Base-by-base conservation (phyloP, 1,140 invertebrate genomes). In the Camponotus vicinus region DNA sequence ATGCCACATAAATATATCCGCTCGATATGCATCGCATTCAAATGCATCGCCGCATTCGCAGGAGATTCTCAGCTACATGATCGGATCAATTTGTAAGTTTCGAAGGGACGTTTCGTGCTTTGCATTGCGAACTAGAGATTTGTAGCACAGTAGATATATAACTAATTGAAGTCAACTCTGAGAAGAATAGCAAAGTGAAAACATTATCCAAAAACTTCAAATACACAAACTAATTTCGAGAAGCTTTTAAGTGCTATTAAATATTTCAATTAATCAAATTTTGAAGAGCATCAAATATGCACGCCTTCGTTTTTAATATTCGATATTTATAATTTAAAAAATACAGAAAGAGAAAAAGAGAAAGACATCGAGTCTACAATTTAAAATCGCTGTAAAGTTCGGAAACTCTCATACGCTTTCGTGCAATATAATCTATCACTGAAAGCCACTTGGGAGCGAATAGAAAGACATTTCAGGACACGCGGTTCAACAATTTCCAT, bases 41-140 rank as follows among this genome's bases (percentile, higher is more conserved):
- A 75, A 83, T 83, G 79, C 69, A 37, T 15, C 37, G 49, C n/a
- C 21, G 21, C 40, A 45, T 27, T 59, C 11, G 55, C 52, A 18
- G 4, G 67, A 82, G 79, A 75, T 75, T 75, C 55, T 34, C 40
- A 13, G 55, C 18, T 75, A 32, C 7, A 83, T 67, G 55, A 70
- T 83, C 69, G 71, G 40, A 59, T 75, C 79, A 73, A 83, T 83
- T 83, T 78, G 82, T 85, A 85, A 85, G 59, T 85, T 78, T 78
- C 59, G 61, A 52, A 66, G 18, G 27, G 45, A 78, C 45, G 18
- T 78, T 78, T 57, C 82, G 73, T 85, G 71, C 63, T 77, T 85
- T 85, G 82, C 61, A 67, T 85, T 55, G 59, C 82, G 73, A 8
- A 85, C 34, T 18, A 37, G 37, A 85, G 69, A 83, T 75, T 49